Evolutionary conservation across 2,113 vertebrate genomes (phyloP).

Genomic region (Crotalus helleri): DNA sequence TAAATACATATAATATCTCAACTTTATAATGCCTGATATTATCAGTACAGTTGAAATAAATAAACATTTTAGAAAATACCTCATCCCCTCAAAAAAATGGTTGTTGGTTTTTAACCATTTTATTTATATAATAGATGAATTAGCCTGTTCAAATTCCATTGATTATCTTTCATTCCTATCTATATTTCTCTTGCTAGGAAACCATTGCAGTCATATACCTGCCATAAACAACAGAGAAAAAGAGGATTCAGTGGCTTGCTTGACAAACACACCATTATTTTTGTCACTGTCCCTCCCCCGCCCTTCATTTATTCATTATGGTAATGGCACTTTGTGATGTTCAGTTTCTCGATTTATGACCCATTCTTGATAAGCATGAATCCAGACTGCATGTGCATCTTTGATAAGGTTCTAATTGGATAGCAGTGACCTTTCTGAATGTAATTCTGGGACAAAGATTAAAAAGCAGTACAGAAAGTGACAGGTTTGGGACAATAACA

Average conservation of each 20-base stretch:
- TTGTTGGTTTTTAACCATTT: not conserved
- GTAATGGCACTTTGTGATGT: slow-evolving; percentile 69
- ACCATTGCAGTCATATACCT: slow-evolving; percentile 29
- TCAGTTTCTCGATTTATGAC: slow-evolving; percentile 77
- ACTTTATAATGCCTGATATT: not conserved
- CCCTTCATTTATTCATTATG: slow-evolving; percentile 68
- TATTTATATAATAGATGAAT: not conserved
- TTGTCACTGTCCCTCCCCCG: slow-evolving; percentile 39
- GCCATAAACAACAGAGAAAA: slow-evolving; percentile 29
- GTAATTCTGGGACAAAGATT: slow-evolving; percentile 80
- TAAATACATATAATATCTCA: not conserved
- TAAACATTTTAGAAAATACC: not conserved
- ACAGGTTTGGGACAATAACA: slow-evolving; percentile 80
- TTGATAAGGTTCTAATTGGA: slow-evolving; percentile 87
- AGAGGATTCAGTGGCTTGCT: slow-evolving; percentile 32
- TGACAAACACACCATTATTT: slow-evolving; percentile 60
- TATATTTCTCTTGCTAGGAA: slow-evolving; percentile 7
- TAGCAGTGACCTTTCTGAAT: slow-evolving; percentile 80
- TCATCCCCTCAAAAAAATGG: no score
- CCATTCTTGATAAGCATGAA: slow-evolving; percentile 71
- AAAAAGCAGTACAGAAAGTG: slow-evolving; percentile 79
- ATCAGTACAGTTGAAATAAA: not conserved
- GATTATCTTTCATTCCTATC: slow-evolving; percentile 25
- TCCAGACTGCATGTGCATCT: slow-evolving; percentile 76
- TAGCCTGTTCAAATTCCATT: not conserved